Evolutionary conservation across 2,797 vertebrate genomes (phyloP), one percentile per base, ranked within the genome.

Genomic region (Eulemur albifrons): DNA sequence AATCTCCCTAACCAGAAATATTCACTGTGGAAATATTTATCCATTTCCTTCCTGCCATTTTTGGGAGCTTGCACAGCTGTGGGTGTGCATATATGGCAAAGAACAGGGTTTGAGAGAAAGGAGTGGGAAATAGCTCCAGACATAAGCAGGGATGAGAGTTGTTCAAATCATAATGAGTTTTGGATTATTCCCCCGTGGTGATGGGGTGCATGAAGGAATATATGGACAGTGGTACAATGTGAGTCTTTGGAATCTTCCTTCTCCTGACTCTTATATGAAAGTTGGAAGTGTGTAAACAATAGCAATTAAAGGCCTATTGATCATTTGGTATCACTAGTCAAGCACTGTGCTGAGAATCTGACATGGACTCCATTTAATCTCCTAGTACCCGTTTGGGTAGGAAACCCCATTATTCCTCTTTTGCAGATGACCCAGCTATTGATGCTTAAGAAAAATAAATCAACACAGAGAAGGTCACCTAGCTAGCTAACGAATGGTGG

Each of bases 1-100:
- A 85, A 80, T 61, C 38, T 86, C 27, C 30, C 88, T 91, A 48
- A 32, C 52, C 92, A 93, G 82, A 96, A 83, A 93, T 61, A 75
- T 11, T 59, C 81, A 54, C 20, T 2, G 15, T 88, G 91, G 94
- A 70, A 80, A 67, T 88, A 43, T 90, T 75, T 75, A 38, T 63
- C 38, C 48, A 2, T 84, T 91, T 90, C 45, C 83, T 82, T 96
- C 81, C 82, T 88, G 54, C 67, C 48, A 11, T 32, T 77, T 52
- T n/a, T 9, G 84, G 79, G 43, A 75, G 57, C 2, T 3, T 32
- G 52, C 4, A 2, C 76, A 67, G 54, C 1, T 7, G 83, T 57
- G 63, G 17, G 25, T 38, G 18, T 65, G 20, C 15, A 35, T n/a
- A 18, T 4, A 3, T 52, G 45, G 35, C 63, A 67, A 15, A 85